Evolutionary conservation across 2,797 vertebrate species (phyloP), one percentile per base, ranked within the genome.

Genomic region (Parotocinclus haroldoi): DNA sequence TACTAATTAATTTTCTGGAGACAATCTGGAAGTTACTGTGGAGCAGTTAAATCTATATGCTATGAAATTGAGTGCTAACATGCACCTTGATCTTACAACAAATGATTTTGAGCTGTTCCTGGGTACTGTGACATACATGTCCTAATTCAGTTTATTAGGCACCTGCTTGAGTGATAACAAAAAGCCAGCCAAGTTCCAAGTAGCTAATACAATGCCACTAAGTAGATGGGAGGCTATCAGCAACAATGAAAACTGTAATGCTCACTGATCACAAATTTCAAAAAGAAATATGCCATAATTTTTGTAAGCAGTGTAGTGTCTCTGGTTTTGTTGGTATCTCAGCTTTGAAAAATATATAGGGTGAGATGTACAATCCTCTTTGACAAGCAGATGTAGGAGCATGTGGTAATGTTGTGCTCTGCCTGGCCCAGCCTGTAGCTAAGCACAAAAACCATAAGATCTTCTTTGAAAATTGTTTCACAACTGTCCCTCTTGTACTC

Each of bases 391-490:
- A 56, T 66, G 36, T 66, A 11, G 63, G 57, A 18, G 70, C 44
- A 67, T 57, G 70, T 55, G 63, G 69, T 18, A 59, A 59, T 1
- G 49, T 66, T 53, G 51, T 66, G 7, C 37, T 67, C 12, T 18
- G 7, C 38, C 52, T 71, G 40, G 52, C 70, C 13, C 27, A 67
- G 45, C 37, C 51, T 19, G 53, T 72, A 19, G 37, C 51, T 12
- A 50, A 13, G n/a, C 37, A 66, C 0, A 14, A 14, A 27, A 66
- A 71, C 40, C 58, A 54, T 39, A 72, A 66, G 50, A 0, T 72
- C 4, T 60, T 70, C 40, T 66, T 70, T 1, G 63, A 63, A 59
- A 71, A 59, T 10, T 68, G 64, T 40, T 75, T 75, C 8, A 66
- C 36, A 3, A 62, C 46, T 55, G 49, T 67, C 40, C 48, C 10